Evolutionary conservation across 2,888 invertebrate genomes (phyloP).

Genomic region (Oscheius myriophilus): DNA sequence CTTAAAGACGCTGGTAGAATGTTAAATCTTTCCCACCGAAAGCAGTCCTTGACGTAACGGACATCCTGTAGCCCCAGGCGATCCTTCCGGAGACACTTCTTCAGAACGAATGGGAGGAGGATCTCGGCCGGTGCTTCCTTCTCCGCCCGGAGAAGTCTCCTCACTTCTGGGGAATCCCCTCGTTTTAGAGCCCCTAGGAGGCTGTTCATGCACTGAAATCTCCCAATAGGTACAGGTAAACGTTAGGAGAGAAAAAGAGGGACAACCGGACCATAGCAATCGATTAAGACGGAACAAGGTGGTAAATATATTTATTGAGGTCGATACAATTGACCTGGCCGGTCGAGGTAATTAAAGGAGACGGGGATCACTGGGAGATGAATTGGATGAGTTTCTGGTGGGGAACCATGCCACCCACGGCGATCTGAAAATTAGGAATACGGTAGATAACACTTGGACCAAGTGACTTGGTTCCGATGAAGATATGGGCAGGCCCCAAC

Average conservation of each 20-base stretch:
- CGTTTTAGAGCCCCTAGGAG: neutral
- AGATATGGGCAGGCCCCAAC: too few species aligned
- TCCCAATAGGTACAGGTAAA: too few species aligned
- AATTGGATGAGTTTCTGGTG: slow-evolving; percentile 54
- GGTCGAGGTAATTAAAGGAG: too few species aligned
- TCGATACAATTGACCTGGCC: too few species aligned
- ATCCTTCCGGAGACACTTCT: slow-evolving; percentile 7
- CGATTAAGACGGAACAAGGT: too few species aligned
- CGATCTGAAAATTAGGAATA: slow-evolving; percentile 30
- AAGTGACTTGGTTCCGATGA: too few species aligned
- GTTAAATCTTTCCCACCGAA: slow-evolving; percentile 24
- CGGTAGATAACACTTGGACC: too few species aligned
- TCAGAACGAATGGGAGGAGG: slow-evolving; percentile 17
- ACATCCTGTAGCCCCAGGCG: neutral
- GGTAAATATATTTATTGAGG: too few species aligned
- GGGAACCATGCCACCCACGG: slow-evolving; percentile 50
- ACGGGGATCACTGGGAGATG: slow-evolving; percentile 32
- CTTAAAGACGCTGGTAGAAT: neutral
- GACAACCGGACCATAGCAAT: too few species aligned
- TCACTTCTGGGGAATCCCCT: neutral
- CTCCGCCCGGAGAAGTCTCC: neutral
- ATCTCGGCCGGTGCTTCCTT: neutral
- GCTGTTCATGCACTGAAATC: too few species aligned
- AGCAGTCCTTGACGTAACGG: slow-evolving; percentile 15
- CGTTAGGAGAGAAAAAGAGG: too few species aligned